These are phyloP conservation scores for Calyptomena viridis DNA, from an alignment of 2,113 vertebrate genomes.

Conservation along the genomic window DNA sequence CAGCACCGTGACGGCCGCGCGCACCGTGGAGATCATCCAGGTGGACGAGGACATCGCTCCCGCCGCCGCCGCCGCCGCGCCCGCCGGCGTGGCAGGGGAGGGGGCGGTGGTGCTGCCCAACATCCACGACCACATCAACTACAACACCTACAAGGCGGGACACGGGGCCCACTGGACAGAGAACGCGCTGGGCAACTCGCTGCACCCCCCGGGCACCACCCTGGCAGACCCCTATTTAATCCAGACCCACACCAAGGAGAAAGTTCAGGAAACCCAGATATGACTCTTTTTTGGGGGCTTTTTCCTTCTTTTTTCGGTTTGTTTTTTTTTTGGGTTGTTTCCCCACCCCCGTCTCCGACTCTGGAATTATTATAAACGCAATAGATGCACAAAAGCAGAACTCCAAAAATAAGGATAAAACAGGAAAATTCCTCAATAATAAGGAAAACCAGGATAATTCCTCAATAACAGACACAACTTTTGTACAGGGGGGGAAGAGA, in stretches of 20 bases:
- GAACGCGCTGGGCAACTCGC: conserved; percentile 91
- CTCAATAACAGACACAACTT: conserved; percentile 9
- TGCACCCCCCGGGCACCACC: conserved; percentile 88
- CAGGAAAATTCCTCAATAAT: neutral
- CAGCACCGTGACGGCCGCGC: conserved; percentile 89
- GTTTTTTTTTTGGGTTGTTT: neutral
- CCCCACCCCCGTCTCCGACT: neutral
- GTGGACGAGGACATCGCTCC: conserved; percentile 89
- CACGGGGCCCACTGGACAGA: conserved; percentile 94
- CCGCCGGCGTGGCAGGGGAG: conserved; percentile 81
- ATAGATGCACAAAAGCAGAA: conserved; percentile 89
- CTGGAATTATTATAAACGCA: conserved; percentile 79
- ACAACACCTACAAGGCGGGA: conserved; percentile 89
- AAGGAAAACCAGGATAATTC: neutral
- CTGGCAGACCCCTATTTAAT: conserved; percentile 89
- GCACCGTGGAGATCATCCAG: conserved; percentile 94
- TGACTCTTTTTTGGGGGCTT: conserved; percentile 73
- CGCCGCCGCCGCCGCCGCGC: conserved; percentile 38
- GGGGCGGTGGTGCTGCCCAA: conserved; percentile 85
- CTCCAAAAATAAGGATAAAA: conserved; percentile 44
- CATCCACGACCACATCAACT: conserved; percentile 91
- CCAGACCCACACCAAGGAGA: conserved; percentile 95
- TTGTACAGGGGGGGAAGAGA: conserved; percentile 90
- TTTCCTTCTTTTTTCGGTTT: neutral
- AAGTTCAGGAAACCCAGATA: conserved; percentile 99